These are phyloP conservation scores for Acyrthosiphon pisum DNA, from an alignment of 1,140 invertebrate genomes.

Conservation along the genomic window DNA sequence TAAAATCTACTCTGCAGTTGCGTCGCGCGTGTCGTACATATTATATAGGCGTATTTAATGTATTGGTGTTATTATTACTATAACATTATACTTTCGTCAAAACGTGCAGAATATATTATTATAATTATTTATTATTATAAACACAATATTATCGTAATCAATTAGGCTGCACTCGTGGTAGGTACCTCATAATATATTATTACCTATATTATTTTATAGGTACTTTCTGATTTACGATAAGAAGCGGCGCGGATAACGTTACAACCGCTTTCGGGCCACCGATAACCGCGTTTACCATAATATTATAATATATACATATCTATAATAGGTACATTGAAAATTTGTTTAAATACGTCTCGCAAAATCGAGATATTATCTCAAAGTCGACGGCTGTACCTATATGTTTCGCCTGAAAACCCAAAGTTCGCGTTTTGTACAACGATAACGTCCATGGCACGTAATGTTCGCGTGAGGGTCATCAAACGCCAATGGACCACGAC, in stretches of 20 bases:
- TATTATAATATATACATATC: not conserved
- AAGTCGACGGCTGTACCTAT: not conserved
- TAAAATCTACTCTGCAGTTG: not conserved
- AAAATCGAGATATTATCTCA: not conserved
- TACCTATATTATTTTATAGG: no score
- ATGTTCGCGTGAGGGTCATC: not conserved
- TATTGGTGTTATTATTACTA: not conserved
- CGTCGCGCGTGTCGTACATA: not conserved
- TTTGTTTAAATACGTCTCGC: not conserved
- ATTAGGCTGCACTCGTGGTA: no score
- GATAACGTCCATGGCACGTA: not conserved
- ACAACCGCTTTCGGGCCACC: not conserved
- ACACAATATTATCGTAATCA: not conserved
- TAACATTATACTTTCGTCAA: not conserved
- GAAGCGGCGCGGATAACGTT: not conserved
- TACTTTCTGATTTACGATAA: conserved; percentile 15
- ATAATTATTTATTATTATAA: not conserved
- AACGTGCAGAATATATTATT: not conserved
- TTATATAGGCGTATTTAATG: not conserved
- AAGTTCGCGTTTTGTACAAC: not conserved
- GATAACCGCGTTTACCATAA: not conserved
- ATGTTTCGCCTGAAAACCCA: not conserved
- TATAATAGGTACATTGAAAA: not conserved
- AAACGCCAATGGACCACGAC: not conserved
- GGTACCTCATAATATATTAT: not conserved